Evolutionary conservation across 2,797 vertebrate genomes (phyloP).

Genomic region (Margarornis squamiger): DNA sequence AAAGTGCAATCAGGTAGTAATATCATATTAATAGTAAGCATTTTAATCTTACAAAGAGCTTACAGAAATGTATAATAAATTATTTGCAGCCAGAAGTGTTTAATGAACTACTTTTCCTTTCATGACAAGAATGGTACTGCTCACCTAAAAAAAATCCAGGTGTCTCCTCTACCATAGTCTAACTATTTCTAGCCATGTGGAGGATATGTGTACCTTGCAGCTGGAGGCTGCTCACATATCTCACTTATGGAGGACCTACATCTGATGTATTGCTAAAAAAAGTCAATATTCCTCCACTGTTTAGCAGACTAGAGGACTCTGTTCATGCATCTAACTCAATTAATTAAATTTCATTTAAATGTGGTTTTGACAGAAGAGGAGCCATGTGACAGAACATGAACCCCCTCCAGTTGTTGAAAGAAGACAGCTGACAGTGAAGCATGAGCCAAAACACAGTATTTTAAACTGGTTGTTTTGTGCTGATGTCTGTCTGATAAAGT

Average conservation of each 20-base stretch:
- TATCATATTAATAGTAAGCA: neutral
- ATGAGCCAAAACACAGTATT: neutral
- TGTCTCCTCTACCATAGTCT: neutral
- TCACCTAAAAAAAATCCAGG: neutral
- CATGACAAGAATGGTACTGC: neutral
- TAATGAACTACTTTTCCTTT: neutral
- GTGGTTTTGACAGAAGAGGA: neutral
- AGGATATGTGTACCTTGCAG: neutral
- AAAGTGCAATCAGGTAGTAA: neutral
- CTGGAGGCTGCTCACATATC: neutral
- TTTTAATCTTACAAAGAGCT: neutral
- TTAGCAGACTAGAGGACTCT: neutral
- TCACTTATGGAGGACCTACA: neutral
- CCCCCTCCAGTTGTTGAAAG: neutral
- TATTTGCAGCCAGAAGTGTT: neutral
- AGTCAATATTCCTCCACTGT: neutral
- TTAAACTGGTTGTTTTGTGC: conserved; percentile 7
- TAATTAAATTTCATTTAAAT: neutral
- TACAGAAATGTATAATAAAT: neutral
- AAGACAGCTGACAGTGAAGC: neutral
- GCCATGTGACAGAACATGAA: neutral
- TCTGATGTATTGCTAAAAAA: neutral
- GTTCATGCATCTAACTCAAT: neutral
- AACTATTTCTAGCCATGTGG: neutral
- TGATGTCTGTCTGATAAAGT: neutral